phyloP scores from a whole-genome alignment of 2,888 invertebrate genomes.

The Cataglyphis albicans region DNA sequence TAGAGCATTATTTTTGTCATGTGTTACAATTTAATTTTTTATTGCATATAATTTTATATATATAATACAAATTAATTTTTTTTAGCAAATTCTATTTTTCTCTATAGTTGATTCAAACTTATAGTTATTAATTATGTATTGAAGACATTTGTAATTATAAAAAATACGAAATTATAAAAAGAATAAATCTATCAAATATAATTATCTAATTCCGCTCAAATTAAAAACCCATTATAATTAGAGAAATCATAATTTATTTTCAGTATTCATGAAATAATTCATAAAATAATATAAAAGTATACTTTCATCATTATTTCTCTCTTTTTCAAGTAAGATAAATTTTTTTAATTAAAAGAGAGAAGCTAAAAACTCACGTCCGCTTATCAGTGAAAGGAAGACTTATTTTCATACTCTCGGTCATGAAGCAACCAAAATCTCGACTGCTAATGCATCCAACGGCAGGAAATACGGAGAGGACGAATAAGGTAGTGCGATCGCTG shows the following conservation, averaged over 20 bases:
- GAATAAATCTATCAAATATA: background rate
- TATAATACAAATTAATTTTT: background rate
- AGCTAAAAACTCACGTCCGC: background rate
- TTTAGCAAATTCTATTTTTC: background rate
- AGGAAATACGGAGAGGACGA: constrained; percentile 12
- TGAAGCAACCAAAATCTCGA: constrained; percentile 25
- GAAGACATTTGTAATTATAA: background rate
- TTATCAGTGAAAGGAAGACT: constrained; percentile 23
- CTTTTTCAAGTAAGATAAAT: background rate
- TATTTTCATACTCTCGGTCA: background rate
- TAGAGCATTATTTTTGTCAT: constrained; percentile 30
- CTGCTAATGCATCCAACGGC: constrained; percentile 8
- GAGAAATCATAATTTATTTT: background rate
- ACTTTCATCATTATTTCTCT: background rate
- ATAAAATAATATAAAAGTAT: constrained; percentile 3
- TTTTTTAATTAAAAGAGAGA: constrained; percentile 25
- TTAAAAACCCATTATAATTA: background rate
- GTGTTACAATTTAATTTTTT: background rate
- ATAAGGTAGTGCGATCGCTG: constrained; percentile 49
- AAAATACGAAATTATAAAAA: background rate
- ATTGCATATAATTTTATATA: background rate
- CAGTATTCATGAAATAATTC: background rate
- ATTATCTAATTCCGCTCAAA: background rate
- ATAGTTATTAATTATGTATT: background rate
- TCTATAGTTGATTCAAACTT: background rate